A percentile compares a stretch with the other conserved stretches of the same genome.
Evolutionary conservation across 1,140 invertebrate species (phyloP).

Genomic region (Drosophila kepulauana): DNA sequence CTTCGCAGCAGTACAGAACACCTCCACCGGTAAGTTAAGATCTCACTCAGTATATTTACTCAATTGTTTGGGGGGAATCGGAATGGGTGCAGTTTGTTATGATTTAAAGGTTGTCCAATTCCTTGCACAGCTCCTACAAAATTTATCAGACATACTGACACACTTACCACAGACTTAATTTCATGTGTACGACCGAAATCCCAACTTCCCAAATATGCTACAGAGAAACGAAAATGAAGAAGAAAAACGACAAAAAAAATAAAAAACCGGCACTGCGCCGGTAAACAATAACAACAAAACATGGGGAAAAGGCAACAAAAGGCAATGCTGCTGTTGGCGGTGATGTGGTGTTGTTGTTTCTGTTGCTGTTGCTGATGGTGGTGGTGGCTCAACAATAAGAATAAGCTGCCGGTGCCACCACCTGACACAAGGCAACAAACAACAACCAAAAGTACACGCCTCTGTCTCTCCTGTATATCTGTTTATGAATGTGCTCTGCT

Average conservation of each 20-base stretch:
- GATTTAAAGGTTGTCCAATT: constrained; percentile 37
- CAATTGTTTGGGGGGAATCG: background rate
- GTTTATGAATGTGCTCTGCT: background rate
- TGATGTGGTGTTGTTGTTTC: no score
- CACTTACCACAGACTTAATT: constrained; percentile 49
- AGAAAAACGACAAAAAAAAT: constrained; percentile 35
- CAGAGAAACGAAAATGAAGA: constrained; percentile 30
- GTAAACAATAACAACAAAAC: constrained; percentile 77
- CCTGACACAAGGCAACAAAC: constrained; percentile 21
- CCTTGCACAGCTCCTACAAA: constrained; percentile 31
- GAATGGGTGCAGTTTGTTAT: background rate
- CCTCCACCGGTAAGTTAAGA: constrained; percentile 73
- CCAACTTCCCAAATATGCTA: constrained; percentile 21
- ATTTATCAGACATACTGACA: constrained; percentile 69
- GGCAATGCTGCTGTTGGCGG: constrained; percentile 38
- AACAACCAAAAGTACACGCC: background rate
- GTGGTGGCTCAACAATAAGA: constrained; percentile 19
- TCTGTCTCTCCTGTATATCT: background rate
- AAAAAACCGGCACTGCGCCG: constrained; percentile 63
- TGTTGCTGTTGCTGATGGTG: background rate
- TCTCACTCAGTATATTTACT: background rate
- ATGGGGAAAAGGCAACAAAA: constrained; percentile 51
- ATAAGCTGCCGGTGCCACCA: constrained; percentile 32
- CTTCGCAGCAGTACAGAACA: constrained; percentile 81
- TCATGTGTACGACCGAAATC: constrained; percentile 5